phyloP scores from a whole-genome alignment of 2,888 invertebrate species.

The Netelia fuscicornis region DNA sequence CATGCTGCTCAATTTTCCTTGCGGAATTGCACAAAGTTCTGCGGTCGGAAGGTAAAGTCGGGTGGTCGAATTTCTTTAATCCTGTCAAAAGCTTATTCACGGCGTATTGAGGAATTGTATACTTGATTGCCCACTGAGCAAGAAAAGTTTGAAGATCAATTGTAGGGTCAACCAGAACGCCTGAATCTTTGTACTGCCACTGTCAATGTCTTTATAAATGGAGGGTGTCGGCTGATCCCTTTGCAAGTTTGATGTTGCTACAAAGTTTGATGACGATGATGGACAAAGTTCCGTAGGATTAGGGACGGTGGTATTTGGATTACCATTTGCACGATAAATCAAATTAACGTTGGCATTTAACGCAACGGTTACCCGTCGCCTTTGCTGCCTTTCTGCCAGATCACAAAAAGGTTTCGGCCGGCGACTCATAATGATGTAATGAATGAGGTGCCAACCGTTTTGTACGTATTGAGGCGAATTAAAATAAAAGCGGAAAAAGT shows the following conservation, averaged over 20 bases:
- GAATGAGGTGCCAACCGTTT: too few relatives aligned
- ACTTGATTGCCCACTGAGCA: neutral
- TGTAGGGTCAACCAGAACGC: neutral
- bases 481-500: too few relatives aligned
- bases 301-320: neutral
- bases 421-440: neutral
- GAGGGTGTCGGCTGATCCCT: neutral
- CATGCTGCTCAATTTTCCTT: slow-evolving; percentile 16
- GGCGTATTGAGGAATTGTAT: slow-evolving; percentile 24
- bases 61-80: slow-evolving; percentile 36
- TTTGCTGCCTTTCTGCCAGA: slow-evolving; percentile 13
- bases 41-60: slow-evolving; percentile 39
- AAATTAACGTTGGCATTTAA: neutral
- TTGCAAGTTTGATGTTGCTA: too few relatives aligned
- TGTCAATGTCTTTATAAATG: neutral
- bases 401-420: neutral
- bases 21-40: slow-evolving; percentile 43
- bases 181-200: neutral
- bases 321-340: neutral
- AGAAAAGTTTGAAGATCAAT: slow-evolving; percentile 1
- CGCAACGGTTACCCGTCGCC: neutral
- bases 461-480: too few relatives aligned
- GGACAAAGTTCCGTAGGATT: neutral
- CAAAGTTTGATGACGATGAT: neutral
- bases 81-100: slow-evolving; percentile 29